A percentile compares a stretch with the other conserved stretches of the same genome.
Conservation (phyloP, 2,888 invertebrate genomes). For the Cantharis nigra region DNA sequence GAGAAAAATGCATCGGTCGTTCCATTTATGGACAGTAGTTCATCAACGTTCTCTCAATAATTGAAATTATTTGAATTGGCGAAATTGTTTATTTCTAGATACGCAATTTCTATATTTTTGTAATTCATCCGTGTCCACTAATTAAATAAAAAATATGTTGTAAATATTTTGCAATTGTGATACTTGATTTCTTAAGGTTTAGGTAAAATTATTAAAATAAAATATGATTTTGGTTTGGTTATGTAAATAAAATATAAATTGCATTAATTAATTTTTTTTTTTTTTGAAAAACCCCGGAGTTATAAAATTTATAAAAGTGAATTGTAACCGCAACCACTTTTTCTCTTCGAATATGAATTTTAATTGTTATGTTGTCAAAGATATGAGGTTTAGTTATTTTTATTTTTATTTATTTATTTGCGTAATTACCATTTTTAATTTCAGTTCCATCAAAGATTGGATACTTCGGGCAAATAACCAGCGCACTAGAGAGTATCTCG, state of each 20-base stretch:
- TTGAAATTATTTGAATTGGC: not conserved
- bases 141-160: not conserved
- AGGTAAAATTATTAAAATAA: not conserved
- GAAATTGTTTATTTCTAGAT: not conserved
- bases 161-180: not conserved
- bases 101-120: slow-evolving; percentile 1
- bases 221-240: not conserved
- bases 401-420: not conserved
- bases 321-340: not conserved
- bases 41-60: not conserved
- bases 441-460: no score
- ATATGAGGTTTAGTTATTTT: not conserved
- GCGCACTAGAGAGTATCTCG: not conserved
- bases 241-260: not conserved
- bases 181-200: not conserved
- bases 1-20: not conserved
- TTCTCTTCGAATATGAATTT: not conserved
- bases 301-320: not conserved
- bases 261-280: not conserved
- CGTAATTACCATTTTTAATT: not conserved
- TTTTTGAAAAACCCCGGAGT: not conserved
- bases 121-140: not conserved
- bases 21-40: not conserved
- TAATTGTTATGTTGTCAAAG: not conserved
- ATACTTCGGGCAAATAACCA: not conserved